These are phyloP conservation scores for Hypomecis atomaria DNA, from an alignment of 2,888 invertebrate species.

Conservation along the genomic window DNA sequence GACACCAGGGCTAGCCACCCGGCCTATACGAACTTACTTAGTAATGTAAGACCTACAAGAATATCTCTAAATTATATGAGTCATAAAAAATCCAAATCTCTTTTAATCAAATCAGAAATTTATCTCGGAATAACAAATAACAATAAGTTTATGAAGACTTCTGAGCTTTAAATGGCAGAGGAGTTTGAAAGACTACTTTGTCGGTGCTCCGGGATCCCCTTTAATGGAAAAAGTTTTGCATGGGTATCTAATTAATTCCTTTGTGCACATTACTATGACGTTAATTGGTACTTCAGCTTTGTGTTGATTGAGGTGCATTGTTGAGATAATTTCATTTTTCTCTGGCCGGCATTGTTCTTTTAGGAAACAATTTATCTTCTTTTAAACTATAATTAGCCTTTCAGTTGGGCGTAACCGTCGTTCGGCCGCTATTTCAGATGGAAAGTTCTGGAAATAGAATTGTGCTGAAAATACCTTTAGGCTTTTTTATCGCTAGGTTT, in stretches of 20 bases:
- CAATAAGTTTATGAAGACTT: conserved; percentile 52
- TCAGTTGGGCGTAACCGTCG: conserved; percentile 13
- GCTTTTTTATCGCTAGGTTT: background rate
- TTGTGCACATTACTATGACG: conserved; percentile 47
- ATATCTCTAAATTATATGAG: too few species aligned
- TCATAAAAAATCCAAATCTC: background rate
- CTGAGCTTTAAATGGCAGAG: conserved; percentile 49
- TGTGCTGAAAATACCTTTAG: conserved; percentile 7
- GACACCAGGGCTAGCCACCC: too few species aligned
- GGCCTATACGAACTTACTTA: too few species aligned
- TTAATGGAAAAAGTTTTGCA: conserved; percentile 64
- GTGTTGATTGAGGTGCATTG: conserved; percentile 40
- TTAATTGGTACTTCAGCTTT: conserved; percentile 44
- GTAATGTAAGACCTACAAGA: too few species aligned
- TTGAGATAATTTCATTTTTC: conserved; percentile 38
- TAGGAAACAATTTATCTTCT: conserved; percentile 18
- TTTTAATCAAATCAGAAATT: conserved; percentile 31
- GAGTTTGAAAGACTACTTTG: conserved; percentile 57
- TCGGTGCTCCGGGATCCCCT: conserved; percentile 47
- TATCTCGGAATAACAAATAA: conserved; percentile 46
- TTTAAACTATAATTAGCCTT: conserved; percentile 21
- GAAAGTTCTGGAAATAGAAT: conserved; percentile 5
- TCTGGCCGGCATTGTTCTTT: conserved; percentile 22
- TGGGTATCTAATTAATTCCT: conserved; percentile 59
- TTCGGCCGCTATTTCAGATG: background rate